Base-by-base conservation (phyloP, 2,113 vertebrate species). In the Merops nubicus region DNA sequence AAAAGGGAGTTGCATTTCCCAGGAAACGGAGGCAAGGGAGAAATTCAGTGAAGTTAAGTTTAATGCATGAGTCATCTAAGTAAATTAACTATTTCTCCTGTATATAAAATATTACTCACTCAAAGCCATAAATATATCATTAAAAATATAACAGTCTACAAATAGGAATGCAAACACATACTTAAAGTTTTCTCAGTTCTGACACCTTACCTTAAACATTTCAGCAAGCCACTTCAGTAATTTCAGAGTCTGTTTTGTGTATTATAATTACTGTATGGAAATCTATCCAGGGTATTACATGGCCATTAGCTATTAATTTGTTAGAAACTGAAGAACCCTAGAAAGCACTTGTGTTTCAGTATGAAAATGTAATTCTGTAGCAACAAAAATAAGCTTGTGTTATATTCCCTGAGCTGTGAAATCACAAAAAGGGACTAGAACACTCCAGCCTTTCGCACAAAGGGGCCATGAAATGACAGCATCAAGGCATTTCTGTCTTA, bases 81-180 rank as follows among this genome's bases (percentile, higher is more conserved):
- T 36, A 95, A 89, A 91, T 94, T 76, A 91, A 88, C 77, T 95
- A 53, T 93, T 94, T 93, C 9, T 76, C 25, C 67, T 79, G 43
- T 85, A 85, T 89, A 85, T 87, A 89, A 95, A 95, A 73, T 25
- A 78, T 92, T 91, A 84, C 38, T 86, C 76, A 80, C n/a, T 87
- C 75, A 48, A 64, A 91, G 15, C 15, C 77, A 89, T 73, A 96
- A 95, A 89, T 92, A 91, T 63, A 70, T 75, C 23, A 91, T 91
- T 95, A 87, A 84, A 88, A 88, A 91, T 64, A 68, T 70, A 89
- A 38, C 45, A 33, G 15, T 80, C 64, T 79, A 67, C 74, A 93
- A 92, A 76, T 12, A 79, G 54, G 93, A 95, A 88, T 59, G 72
- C 57, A 88, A 95, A 50, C 29, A 88, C 31, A 31, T 67, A 59